Base-by-base conservation (phyloP, 92 coral and sea anemone species). In the Montipora capitata region DNA sequence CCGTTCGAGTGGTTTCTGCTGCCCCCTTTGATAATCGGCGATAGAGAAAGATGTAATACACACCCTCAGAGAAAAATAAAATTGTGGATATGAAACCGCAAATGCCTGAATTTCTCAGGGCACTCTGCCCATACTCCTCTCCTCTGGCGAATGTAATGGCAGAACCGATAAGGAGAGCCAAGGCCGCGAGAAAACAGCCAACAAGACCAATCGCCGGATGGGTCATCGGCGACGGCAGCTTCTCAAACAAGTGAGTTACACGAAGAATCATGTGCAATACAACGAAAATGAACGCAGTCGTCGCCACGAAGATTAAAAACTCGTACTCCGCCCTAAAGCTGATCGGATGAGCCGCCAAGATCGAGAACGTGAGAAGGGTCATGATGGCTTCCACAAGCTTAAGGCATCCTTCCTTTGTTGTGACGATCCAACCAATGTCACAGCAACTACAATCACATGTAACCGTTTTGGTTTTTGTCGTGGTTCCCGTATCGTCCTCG, bases 291-390 rank as follows among this genome's bases (percentile, higher is more conserved):
- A 95, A 97, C 15, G 92, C 92, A 16, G 94, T 86, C 15, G 98
- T 94, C 27, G 93, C 98, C 27, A 94, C 98, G 68, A 96, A 96
- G 59, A 96, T 95, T 91, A 89, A 84, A 78, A 88, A 96, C 76
- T 97, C 99, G 88, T 78, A 95, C 61, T 73, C 93, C 35, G 94
- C 40, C 44, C 86, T 91, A 84, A 49, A 68, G 57, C 96, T 92
- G 13, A 88, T 86, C 2, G 95, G 87, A 77, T 83, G 90, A 41
- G 94, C 69, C 49, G 91, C 83, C 51, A 94, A 68, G 56, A 93
- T 77, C 40, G 91, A 92, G 87, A 93, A 95, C 70, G 95, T 87
- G 8, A 95, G 92, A 68, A 95, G 91, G 18, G 96, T 86, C 63
- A 93, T 78, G 67, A 93, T 59, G 57, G 92, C 94, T 64, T 95